phyloP scores from a whole-genome alignment of 2,113 vertebrate species.

The Trochalopteron elliotii region DNA sequence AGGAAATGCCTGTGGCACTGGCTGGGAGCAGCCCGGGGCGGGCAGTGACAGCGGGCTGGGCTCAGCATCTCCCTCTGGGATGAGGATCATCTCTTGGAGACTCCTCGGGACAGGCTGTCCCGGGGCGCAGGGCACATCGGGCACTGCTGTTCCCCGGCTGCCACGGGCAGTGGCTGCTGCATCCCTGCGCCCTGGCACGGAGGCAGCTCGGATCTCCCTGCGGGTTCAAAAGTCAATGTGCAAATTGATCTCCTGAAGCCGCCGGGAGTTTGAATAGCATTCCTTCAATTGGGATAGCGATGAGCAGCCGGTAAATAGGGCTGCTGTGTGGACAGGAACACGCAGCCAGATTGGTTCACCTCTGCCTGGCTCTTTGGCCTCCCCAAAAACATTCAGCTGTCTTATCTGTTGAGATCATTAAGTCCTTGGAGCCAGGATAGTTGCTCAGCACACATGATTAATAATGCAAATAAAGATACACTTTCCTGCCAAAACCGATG shows the following conservation, averaged over 20 bases:
- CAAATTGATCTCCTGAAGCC: background rate
- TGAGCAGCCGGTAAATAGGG: background rate
- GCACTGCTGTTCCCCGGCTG: background rate
- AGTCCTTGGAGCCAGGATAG: background rate
- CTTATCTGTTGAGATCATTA: background rate
- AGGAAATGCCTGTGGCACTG: conserved; percentile 50
- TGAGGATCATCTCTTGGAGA: background rate
- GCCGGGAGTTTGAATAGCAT: background rate
- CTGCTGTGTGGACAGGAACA: background rate
- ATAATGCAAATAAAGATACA: background rate
- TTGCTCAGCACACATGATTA: background rate
- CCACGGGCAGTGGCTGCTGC: background rate
- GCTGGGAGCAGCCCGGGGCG: background rate
- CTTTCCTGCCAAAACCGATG: background rate
- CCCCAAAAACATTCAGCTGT: background rate
- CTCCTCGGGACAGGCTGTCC: background rate
- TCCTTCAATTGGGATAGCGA: background rate
- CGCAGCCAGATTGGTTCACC: background rate
- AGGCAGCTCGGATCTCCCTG: background rate
- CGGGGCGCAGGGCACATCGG: fast-evolving
- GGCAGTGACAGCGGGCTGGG: background rate
- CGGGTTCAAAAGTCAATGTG: background rate
- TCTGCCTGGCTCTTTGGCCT: background rate
- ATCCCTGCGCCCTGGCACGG: background rate
- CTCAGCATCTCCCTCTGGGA: background rate